Evolutionary conservation across 2,113 vertebrate genomes (phyloP), one percentile per base, ranked within the genome.

Genomic region (Sisor rabdophorus): DNA sequence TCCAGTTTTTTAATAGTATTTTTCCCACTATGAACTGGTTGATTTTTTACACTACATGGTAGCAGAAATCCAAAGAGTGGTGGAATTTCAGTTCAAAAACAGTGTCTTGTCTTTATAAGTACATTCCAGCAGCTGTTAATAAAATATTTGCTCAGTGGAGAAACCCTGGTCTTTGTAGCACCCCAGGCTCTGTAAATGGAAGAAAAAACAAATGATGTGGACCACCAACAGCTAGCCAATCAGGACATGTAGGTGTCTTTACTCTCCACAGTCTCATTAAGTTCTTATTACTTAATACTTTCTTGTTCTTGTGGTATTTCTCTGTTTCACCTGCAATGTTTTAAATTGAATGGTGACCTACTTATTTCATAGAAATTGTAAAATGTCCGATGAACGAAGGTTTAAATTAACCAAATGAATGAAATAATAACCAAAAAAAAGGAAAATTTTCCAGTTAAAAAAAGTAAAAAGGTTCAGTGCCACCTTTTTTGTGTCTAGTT

Each of bases 191-290:
- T 30, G 47, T 28, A 69, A 69, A 52, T 52, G 47, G 48, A 4
- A 52, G 47, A 11, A 30, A 68, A 52, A 69, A 69, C 47, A 69
- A 69, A 52, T 68, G 15, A 48, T 30, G 65, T 19, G 65, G 65
- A 69, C 65, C 47, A 69, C 65, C 65, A 69, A 69, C 47, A 52
- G 47, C 47, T 24, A 52, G 24, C 65, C 24, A 52, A 69, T 52
- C 47, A 69, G 10, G 3, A 69, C 16, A 68, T 50, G 47, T 9
- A 19, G 44, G 44, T 47, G 17, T 68, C 22, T 10, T 16, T 26
- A 50, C 22, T 16, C 50, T 44, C 65, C 9, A 50, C 65, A 3
- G 10, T 44, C 40, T 4, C 40, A 44, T 44, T 44, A 44, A 44
- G 40, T 44, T 8, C 40, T 44, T 44, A 9, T 44, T 6, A 44